A percentile compares a stretch with the other conserved stretches of the same genome.
These are phyloP conservation scores for Centrocercus urophasianus DNA, from an alignment of 2,113 vertebrate species.

Conservation along the genomic window DNA sequence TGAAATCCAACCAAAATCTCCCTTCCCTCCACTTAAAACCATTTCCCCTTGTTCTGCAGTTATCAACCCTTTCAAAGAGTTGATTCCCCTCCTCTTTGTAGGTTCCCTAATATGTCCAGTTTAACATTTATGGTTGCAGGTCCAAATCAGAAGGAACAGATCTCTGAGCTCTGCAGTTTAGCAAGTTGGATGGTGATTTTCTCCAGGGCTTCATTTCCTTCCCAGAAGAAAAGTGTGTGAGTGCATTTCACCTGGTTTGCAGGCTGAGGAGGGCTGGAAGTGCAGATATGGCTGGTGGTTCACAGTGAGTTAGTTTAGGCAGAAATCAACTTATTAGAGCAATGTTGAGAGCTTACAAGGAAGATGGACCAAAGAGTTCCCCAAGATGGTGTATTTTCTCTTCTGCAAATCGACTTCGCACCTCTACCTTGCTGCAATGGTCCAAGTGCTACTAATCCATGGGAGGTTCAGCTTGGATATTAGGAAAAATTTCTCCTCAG, in stretches of 20 bases:
- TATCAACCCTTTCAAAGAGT: no score
- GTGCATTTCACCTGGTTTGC: not conserved
- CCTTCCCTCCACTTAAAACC: no score
- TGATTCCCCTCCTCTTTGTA: no score
- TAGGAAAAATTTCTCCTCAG: no score
- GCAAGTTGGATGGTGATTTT: not conserved
- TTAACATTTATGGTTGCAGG: not conserved
- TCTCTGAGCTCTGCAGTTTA: not conserved
- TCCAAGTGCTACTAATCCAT: not conserved
- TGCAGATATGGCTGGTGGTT: fast-evolving
- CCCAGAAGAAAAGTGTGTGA: not conserved
- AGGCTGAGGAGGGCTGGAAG: not conserved
- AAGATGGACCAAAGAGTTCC: not conserved
- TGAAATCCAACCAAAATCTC: no score
- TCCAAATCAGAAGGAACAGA: not conserved
- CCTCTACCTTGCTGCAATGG: not conserved
- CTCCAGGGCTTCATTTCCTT: not conserved
- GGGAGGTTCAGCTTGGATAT: no score
- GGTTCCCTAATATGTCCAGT: not conserved
- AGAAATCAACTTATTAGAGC: not conserved
- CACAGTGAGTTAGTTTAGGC: not conserved
- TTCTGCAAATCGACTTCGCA: not conserved
- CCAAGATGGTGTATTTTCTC: not conserved
- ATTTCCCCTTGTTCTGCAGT: no score
- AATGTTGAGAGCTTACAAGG: not conserved